Evolutionary conservation across 2,113 vertebrate genomes (phyloP).

Genomic region (Labeo catla): DNA sequence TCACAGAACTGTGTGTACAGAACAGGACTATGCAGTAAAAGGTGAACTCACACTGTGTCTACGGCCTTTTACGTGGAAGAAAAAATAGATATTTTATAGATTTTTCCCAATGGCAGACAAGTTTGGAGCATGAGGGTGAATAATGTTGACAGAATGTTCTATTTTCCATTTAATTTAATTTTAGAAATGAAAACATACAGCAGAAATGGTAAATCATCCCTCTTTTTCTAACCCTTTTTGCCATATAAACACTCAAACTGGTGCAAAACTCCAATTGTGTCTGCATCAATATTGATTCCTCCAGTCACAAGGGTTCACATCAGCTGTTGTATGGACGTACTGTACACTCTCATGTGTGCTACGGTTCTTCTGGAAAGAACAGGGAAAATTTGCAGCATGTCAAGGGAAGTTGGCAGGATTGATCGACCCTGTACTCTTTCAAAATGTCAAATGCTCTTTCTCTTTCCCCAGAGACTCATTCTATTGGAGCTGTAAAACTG

Average conservation of each 20-base stretch:
- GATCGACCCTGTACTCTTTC: slow-evolving; percentile 21
- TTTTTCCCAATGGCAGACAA: neutral
- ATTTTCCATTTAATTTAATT: neutral
- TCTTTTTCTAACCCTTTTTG: neutral
- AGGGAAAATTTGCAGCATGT: neutral
- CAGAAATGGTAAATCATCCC: no score
- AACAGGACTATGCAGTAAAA: no score
- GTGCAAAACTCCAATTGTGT: neutral
- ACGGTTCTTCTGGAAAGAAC: neutral
- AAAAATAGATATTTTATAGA: neutral
- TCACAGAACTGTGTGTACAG: no score
- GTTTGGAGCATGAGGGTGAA: neutral
- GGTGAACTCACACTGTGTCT: no score
- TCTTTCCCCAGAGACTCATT: slow-evolving; percentile 16
- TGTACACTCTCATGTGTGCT: slow-evolving; percentile 3
- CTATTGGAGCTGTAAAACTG: slow-evolving; percentile 32
- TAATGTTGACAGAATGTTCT: neutral
- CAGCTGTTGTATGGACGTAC: neutral
- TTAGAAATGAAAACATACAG: no score
- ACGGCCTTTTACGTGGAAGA: neutral
- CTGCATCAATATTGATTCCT: slow-evolving; percentile 8
- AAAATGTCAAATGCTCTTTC: slow-evolving; percentile 42
- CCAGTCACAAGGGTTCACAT: neutral
- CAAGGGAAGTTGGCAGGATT: slow-evolving; percentile 15
- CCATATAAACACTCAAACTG: neutral